Percentiles rank a stretch among this genome's conserved stretches.
Conservation (phyloP, 2,797 vertebrate genomes). For the Carduelis carduelis region DNA sequence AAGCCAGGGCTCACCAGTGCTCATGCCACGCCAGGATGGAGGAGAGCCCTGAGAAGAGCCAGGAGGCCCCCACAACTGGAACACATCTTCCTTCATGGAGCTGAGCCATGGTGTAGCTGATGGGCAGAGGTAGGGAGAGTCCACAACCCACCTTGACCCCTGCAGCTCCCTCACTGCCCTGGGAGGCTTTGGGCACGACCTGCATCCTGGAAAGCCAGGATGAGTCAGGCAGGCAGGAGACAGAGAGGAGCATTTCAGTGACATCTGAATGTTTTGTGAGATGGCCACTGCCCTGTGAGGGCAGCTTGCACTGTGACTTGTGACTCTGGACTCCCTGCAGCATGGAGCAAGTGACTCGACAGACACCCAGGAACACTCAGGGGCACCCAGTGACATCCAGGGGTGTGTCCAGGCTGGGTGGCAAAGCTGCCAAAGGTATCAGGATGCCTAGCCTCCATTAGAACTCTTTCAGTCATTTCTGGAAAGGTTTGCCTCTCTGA, state of each 20-base stretch:
- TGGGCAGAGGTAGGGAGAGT: not conserved
- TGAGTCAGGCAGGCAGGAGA: not conserved
- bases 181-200: not conserved
- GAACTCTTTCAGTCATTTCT: not conserved
- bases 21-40: not conserved
- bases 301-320: rapidly evolving
- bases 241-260: rapidly evolving
- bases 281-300: rapidly evolving
- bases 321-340: no score
- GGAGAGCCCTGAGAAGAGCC: not conserved
- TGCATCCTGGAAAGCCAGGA: rapidly evolving
- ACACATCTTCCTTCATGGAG: rapidly evolving
- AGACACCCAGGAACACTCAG: not conserved
- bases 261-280: not conserved
- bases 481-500: not conserved
- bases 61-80: not conserved
- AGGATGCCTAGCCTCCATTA: not conserved
- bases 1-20: rapidly evolving
- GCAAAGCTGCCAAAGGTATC: not conserved
- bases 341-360: rapidly evolving
- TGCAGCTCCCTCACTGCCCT: rapidly evolving
- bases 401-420: not conserved
- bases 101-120: rapidly evolving
- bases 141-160: not conserved
- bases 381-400: not conserved